These are phyloP conservation scores for Sebastes trivittatus DNA, from an alignment of 2,797 vertebrate species.

Conservation along the genomic window DNA sequence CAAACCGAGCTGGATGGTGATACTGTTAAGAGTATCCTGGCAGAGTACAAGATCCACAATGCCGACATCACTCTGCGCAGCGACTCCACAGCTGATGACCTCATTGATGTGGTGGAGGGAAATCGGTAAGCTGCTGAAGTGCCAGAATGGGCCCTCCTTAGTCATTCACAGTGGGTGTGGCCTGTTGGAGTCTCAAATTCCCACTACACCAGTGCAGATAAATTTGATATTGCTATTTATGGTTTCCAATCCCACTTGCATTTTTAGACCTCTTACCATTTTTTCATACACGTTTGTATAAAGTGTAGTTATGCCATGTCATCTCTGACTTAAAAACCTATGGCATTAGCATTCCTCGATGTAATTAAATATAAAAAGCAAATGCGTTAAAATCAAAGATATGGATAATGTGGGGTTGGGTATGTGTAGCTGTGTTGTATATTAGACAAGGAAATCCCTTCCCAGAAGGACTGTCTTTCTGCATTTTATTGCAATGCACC, in stretches of 20 bases:
- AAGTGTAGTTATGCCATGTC: background rate
- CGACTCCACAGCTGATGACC: conserved; percentile 95
- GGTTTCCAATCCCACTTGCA: background rate
- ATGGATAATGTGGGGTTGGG: background rate
- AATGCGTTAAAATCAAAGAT: background rate
- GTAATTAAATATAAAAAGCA: background rate
- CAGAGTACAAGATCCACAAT: conserved; percentile 98
- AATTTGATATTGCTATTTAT: background rate
- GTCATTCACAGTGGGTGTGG: conserved; percentile 53
- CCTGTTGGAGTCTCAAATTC: conserved; percentile 30
- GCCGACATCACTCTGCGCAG: conserved; percentile 95
- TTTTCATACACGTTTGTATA: background rate
- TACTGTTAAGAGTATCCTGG: conserved; percentile 95
- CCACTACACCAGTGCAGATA: conserved; percentile 27
- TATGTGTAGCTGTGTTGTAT: background rate
- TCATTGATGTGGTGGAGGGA: conserved; percentile 98
- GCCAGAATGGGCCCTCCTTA: conserved; percentile 32
- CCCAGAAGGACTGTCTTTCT: background rate
- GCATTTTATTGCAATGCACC: conserved; percentile 9
- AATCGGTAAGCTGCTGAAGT: conserved; percentile 87
- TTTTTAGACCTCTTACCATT: background rate
- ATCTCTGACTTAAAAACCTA: background rate
- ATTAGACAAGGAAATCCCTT: background rate
- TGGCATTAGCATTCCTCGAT: background rate
- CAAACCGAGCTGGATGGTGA: conserved; percentile 93